Evolutionary conservation across 1,140 invertebrate species (phyloP), one percentile per base, ranked within the genome.

Genomic region (Cheumatopsyche charites): DNA sequence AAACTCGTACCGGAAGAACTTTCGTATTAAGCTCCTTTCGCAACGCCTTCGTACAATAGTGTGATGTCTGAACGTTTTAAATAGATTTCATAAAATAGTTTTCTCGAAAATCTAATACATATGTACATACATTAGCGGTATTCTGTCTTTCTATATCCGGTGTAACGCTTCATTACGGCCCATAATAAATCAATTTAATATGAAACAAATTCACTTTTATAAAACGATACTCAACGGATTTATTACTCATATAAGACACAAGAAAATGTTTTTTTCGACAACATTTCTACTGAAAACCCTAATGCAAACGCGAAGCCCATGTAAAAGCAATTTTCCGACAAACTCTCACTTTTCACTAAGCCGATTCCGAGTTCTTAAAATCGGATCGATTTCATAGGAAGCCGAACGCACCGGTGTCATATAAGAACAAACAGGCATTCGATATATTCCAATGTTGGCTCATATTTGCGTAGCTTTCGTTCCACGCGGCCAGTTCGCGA

Each of bases 381-480:
- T 42, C 5, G 12, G 12, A 6, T 6, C 12, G 13, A 47, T 15
- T 47, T 47, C 43, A 47, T 15, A n/a, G n/a, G n/a, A n/a, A n/a
- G n/a, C n/a, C n/a, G n/a, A n/a, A n/a, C n/a, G n/a, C n/a, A n/a
- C n/a, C n/a, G n/a, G n/a, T n/a, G n/a, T n/a, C n/a, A n/a, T n/a
- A n/a, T n/a, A 47, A 47, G 15, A 47, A 47, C 12, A 15, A 47
- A 13, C 4, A n/a, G 2, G 43, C 11, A 47, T 47, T 47, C 43
- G 15, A 47, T 47, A n/a, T 15, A 2, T 47, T 47, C 43, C 12
- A 13, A 12, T 47, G 2, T 4, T n/a, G 43, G 11, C 43, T 52
- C 12, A 43, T 73, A 55, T 69, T 73, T 73, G 49, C 58, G 62
- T 63, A 69, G 43, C 25, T 67, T 70, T 70, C 42, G 15, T 62